phyloP scores from a whole-genome alignment of 1,140 invertebrate species.

The Drosophila truncata region DNA sequence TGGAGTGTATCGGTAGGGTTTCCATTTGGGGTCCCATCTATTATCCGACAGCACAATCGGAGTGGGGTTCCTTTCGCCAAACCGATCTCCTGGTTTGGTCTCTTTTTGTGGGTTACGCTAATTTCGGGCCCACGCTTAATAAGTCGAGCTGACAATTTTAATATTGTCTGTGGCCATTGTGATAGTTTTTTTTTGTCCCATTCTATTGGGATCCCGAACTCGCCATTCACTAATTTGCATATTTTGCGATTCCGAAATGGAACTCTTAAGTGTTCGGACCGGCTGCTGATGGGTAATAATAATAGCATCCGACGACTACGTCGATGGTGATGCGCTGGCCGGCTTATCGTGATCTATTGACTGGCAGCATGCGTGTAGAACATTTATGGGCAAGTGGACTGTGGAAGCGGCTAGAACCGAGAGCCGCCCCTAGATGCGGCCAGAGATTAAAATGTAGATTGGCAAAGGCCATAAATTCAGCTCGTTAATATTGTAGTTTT shows the following conservation, averaged over 20 bases:
- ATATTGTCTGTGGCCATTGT: conserved; percentile 51
- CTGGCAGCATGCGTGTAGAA: conserved; percentile 45
- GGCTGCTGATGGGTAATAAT: conserved; percentile 56
- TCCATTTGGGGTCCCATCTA: conserved; percentile 26
- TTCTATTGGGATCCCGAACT: conserved; percentile 56
- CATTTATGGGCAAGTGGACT: conserved; percentile 63
- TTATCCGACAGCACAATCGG: conserved; percentile 29
- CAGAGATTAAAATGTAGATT: conserved; percentile 65
- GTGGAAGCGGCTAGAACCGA: conserved; percentile 24
- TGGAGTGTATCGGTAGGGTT: conserved; percentile 8
- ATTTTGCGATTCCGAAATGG: conserved; percentile 81
- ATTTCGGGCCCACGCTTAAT: conserved; percentile 58
- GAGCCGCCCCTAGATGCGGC: conserved; percentile 33
- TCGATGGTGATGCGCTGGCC: conserved; percentile 43
- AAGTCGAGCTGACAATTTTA: conserved; percentile 47
- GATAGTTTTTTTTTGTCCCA: conserved; percentile 51
- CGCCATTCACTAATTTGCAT: conserved; percentile 83
- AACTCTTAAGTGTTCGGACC: conserved; percentile 81
- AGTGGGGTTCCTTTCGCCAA: conserved; percentile 29
- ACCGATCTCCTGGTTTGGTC: conserved; percentile 19
- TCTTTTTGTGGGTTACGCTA: conserved; percentile 57
- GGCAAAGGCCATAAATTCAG: conserved; percentile 63
- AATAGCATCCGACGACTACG: conserved; percentile 16
- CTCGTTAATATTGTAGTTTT: conserved; percentile 44
- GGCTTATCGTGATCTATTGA: conserved; percentile 73